These are phyloP conservation scores for Chouioia cunea DNA, from an alignment of 2,888 invertebrate genomes.

Conservation along the genomic window DNA sequence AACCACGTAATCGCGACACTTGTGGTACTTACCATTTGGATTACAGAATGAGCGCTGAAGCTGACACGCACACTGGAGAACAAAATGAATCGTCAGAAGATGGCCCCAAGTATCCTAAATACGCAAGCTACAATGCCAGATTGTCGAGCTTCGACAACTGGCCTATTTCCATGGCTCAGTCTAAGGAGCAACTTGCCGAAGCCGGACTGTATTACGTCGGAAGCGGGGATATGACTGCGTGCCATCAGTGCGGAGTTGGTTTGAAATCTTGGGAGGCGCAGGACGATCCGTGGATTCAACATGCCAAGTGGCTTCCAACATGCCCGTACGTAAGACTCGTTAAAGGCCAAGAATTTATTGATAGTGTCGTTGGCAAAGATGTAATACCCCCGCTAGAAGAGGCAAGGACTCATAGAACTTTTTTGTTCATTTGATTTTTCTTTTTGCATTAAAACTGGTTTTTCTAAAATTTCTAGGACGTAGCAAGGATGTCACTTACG, in stretches of 20 bases:
- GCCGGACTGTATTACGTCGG: conserved; percentile 95
- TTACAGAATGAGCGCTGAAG: conserved; percentile 62
- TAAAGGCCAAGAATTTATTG: conserved; percentile 84
- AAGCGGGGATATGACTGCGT: conserved; percentile 88
- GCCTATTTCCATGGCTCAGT: conserved; percentile 85
- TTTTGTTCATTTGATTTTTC: too few species aligned
- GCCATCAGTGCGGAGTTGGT: conserved; percentile 94
- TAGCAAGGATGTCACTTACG: conserved; percentile 60
- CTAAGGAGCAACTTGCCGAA: conserved; percentile 83
- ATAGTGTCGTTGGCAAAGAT: conserved; percentile 72
- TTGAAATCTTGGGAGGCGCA: conserved; percentile 92
- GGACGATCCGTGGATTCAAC: conserved; percentile 95
- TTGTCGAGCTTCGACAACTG: conserved; percentile 81
- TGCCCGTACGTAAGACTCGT: conserved; percentile 85
- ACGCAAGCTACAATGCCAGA: conserved; percentile 78
- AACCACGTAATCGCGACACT: conserved; percentile 68
- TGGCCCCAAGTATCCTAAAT: conserved; percentile 77
- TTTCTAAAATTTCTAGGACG: conserved; percentile 55
- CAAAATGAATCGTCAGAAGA: conserved; percentile 54
- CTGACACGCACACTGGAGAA: conserved; percentile 52
- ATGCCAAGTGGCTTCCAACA: conserved; percentile 90
- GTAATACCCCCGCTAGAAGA: conserved; percentile 66
- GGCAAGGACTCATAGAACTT: conserved; percentile 49
- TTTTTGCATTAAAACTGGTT: too few species aligned
- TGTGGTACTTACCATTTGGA: conserved; percentile 68